Evolutionary conservation across 2,113 vertebrate genomes (phyloP).

Genomic region (Percopsis transmontana): DNA sequence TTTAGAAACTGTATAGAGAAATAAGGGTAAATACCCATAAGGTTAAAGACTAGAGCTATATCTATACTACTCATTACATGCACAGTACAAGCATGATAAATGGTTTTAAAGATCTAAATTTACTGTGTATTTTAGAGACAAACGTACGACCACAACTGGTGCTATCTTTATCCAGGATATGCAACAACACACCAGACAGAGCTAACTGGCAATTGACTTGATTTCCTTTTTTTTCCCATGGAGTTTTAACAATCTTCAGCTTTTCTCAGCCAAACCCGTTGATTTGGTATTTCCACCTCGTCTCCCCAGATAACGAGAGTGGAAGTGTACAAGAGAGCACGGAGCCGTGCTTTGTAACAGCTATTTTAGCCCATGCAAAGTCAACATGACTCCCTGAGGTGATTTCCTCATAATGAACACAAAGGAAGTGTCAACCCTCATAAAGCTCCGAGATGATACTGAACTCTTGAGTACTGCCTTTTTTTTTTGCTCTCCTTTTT

Average conservation of each 20-base stretch:
- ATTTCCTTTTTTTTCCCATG: constrained; percentile 42
- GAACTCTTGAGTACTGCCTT: constrained; percentile 60
- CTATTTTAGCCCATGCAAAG: constrained; percentile 75
- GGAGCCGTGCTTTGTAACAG: constrained; percentile 62
- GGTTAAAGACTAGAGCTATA: constrained; percentile 16
- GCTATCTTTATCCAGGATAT: not conserved
- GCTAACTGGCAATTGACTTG: constrained; percentile 39
- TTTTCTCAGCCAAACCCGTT: constrained; percentile 44
- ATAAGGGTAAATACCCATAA: not conserved
- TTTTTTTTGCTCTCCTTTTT: constrained; percentile 21
- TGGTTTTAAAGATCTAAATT: too few species aligned
- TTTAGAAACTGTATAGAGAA: not conserved
- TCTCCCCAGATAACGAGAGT: constrained; percentile 48
- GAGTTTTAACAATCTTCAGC: constrained; percentile 50
- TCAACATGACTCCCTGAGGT: constrained; percentile 77
- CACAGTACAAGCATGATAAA: too few species aligned
- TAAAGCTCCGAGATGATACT: constrained; percentile 72
- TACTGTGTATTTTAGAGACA: too few species aligned
- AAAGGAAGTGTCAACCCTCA: constrained; percentile 77
- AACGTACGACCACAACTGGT: not conserved
- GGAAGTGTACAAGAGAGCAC: constrained; percentile 42
- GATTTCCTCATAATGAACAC: constrained; percentile 81
- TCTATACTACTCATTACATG: not conserved
- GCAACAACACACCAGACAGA: constrained; percentile 8
- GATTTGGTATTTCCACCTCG: constrained; percentile 57